These are phyloP conservation scores for Scaptomyza pallida DNA, from an alignment of 1,140 invertebrate genomes.

Conservation along the genomic window DNA sequence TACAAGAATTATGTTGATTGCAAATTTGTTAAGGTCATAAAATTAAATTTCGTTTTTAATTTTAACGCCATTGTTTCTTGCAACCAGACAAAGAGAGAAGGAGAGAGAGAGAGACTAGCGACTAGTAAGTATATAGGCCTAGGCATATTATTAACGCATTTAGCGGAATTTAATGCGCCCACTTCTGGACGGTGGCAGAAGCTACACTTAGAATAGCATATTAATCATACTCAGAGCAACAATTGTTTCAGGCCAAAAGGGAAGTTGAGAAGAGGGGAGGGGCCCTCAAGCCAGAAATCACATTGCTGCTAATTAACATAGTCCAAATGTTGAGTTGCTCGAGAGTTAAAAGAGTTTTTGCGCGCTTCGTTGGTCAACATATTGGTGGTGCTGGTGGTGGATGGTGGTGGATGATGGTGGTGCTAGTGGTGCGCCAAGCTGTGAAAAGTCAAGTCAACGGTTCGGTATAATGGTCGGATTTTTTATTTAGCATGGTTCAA, in stretches of 20 bases:
- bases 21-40: conserved; percentile 83
- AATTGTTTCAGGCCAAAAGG: conserved; percentile 12
- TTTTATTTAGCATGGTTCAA: conserved; percentile 51
- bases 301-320: conserved; percentile 81
- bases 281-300: conserved; percentile 74
- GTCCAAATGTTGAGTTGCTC: conserved; percentile 40
- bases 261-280: too few relatives aligned
- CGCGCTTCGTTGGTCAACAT: conserved; percentile 70
- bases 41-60: conserved; percentile 79
- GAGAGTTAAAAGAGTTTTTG: conserved; percentile 50
- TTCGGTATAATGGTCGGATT: conserved; percentile 62
- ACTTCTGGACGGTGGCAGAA: conserved; percentile 41
- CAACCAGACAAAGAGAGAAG: conserved; percentile 5
- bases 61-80: conserved; percentile 77
- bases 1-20: conserved; percentile 76
- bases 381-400: conserved; percentile 28
- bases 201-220: conserved; percentile 58
- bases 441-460: conserved; percentile 74
- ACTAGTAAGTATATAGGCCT: conserved; percentile 5
- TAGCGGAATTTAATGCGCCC: conserved; percentile 77
- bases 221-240: conserved; percentile 68
- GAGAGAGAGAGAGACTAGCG: not conserved
- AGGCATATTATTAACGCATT: conserved; percentile 74
- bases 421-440: conserved; percentile 61
- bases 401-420: too few relatives aligned